Evolutionary conservation across 2,888 invertebrate genomes (phyloP).

Genomic region (Thera obeliscata): DNA sequence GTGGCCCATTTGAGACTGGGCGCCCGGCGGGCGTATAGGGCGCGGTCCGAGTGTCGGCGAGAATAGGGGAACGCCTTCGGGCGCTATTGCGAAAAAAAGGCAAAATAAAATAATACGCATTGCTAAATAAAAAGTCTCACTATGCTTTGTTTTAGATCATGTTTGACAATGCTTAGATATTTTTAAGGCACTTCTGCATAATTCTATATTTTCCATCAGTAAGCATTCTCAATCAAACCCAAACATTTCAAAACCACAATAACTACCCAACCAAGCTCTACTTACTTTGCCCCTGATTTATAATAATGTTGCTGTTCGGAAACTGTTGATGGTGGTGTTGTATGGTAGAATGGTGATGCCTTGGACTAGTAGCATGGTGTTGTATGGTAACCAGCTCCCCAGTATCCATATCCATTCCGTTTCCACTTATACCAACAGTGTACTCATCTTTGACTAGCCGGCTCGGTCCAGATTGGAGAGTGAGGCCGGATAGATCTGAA

Average conservation of each 20-base stretch:
- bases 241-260: background rate
- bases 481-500: constrained; percentile 95
- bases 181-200: background rate
- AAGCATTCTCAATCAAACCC: constrained; percentile 27
- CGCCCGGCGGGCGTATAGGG: constrained; percentile 66
- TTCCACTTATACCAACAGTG: constrained; percentile 89
- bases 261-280: constrained; percentile 11
- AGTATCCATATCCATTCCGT: constrained; percentile 84
- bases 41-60: constrained; percentile 73
- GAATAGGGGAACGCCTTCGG: constrained; percentile 80
- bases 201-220: background rate
- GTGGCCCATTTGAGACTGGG: constrained; percentile 52
- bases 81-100: constrained; percentile 71
- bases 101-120: constrained; percentile 64
- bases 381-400: constrained; percentile 80
- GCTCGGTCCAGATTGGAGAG: constrained; percentile 92
- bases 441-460: constrained; percentile 97
- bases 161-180: constrained; percentile 27
- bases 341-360: constrained; percentile 75
- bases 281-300: constrained; percentile 81
- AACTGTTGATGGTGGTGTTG: constrained; percentile 79
- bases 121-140: constrained; percentile 55
- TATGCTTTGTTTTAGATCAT: constrained; percentile 12
- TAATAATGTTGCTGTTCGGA: constrained; percentile 74
- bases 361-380: constrained; percentile 78